Percentiles rank a stretch among this genome's conserved stretches.
Evolutionary conservation across 2,888 invertebrate genomes (phyloP).

Genomic region (Andricus quercusramuli): DNA sequence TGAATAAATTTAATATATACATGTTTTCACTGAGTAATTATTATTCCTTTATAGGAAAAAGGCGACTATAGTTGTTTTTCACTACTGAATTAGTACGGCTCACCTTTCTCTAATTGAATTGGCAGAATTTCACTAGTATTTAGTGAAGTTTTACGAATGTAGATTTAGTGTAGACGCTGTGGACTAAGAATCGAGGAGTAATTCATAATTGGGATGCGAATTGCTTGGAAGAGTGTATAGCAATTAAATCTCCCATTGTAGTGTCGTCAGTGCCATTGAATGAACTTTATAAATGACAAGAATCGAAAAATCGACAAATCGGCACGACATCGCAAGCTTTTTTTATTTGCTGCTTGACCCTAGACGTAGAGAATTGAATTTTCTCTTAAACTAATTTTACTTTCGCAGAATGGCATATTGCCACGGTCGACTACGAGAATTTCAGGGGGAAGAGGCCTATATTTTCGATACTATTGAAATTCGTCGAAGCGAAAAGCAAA

Average conservation of each 20-base stretch:
- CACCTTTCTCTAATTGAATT: too few relatives aligned
- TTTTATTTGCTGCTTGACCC: slow-evolving; percentile 48
- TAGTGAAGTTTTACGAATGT: too few relatives aligned
- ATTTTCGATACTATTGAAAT: slow-evolving; percentile 77
- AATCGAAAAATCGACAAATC: slow-evolving; percentile 50
- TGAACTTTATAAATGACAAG: slow-evolving; percentile 52
- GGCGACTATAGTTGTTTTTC: too few relatives aligned
- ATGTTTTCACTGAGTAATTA: too few relatives aligned
- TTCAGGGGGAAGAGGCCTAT: slow-evolving; percentile 63
- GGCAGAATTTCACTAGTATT: too few relatives aligned
- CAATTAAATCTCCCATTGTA: slow-evolving; percentile 11
- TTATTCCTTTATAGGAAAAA: too few relatives aligned
- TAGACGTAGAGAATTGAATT: slow-evolving; percentile 68
- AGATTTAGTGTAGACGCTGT: too few relatives aligned
- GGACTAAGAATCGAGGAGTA: neutral
- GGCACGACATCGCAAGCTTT: slow-evolving; percentile 47
- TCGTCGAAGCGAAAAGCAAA: slow-evolving; percentile 76
- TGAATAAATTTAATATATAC: too few relatives aligned
- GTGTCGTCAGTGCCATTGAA: slow-evolving; percentile 19
- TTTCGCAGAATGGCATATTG: slow-evolving; percentile 65
- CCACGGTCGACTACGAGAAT: slow-evolving; percentile 53
- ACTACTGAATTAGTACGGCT: too few relatives aligned
- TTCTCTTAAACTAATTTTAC: slow-evolving; percentile 75
- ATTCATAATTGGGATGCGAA: slow-evolving; percentile 19
- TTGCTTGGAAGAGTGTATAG: slow-evolving; percentile 7